These are phyloP conservation scores for Urechis unicinctus DNA, from an alignment of 2,888 invertebrate species.

Conservation along the genomic window DNA sequence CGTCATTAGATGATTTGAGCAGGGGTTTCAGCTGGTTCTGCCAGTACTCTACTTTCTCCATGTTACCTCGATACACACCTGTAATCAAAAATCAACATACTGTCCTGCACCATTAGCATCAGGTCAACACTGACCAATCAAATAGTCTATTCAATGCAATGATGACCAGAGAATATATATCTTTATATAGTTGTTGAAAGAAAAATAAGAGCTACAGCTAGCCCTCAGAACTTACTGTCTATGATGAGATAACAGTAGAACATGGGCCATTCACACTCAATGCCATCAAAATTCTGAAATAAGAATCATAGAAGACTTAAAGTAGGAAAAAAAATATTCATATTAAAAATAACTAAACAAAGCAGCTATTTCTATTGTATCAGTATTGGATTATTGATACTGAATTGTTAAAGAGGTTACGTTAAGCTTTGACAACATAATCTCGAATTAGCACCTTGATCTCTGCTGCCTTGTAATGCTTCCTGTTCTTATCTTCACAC, in stretches of 20 bases:
- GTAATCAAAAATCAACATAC: constrained; percentile 1
- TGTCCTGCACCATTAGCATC: not conserved
- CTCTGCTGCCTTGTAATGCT: constrained; percentile 84
- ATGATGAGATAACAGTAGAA: constrained; percentile 94
- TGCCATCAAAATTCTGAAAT: constrained; percentile 76
- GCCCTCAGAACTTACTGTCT: constrained; percentile 76
- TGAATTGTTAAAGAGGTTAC: too few species aligned
- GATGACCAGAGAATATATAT: too few species aligned
- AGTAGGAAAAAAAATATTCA: not conserved
- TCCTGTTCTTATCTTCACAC: constrained; percentile 71
- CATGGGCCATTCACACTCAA: constrained; percentile 97
- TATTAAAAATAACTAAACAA: not conserved
- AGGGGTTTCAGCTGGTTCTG: constrained; percentile 75
- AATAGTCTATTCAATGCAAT: too few species aligned
- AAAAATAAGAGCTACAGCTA: too few species aligned
- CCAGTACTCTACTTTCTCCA: constrained; percentile 87
- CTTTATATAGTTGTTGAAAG: too few species aligned
- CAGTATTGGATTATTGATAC: not conserved
- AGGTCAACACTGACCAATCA: too few species aligned
- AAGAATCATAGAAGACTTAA: constrained; percentile 4
- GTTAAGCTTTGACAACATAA: too few species aligned
- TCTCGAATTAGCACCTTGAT: constrained; percentile 59
- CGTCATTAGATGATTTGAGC: constrained; percentile 58
- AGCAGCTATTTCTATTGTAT: not conserved
- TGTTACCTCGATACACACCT: constrained; percentile 57